These are phyloP conservation scores for Coryphaenoides rupestris DNA, from an alignment of 2,113 vertebrate species.

Conservation along the genomic window DNA sequence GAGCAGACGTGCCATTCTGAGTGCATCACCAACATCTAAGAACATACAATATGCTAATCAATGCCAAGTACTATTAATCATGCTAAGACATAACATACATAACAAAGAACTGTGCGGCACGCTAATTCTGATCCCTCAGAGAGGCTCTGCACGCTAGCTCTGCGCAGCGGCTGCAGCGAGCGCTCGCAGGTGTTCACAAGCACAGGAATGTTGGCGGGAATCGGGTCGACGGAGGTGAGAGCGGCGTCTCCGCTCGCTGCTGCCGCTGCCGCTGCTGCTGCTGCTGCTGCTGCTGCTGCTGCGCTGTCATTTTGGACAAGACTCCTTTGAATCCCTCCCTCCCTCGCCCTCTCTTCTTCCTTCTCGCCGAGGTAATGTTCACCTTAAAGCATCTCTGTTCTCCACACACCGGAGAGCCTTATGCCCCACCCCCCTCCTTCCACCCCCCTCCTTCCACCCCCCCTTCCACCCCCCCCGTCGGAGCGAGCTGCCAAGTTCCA, in stretches of 20 bases:
- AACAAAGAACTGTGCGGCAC: too few relatives aligned
- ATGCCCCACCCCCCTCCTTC: conserved; percentile 29
- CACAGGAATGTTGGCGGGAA: conserved; percentile 45
- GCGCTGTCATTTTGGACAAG: conserved; percentile 58
- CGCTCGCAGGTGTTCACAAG: conserved; percentile 58
- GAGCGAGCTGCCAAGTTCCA: conserved; percentile 85
- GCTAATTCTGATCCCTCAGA: too few relatives aligned
- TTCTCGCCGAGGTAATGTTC: conserved; percentile 74
- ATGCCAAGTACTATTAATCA: too few relatives aligned
- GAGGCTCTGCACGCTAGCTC: too few relatives aligned
- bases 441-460: too few relatives aligned
- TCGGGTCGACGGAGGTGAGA: conserved; percentile 44
- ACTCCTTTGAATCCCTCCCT: conserved; percentile 8
- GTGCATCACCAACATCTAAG: too few relatives aligned
- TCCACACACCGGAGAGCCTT: conserved; percentile 10
- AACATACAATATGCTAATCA: too few relatives aligned
- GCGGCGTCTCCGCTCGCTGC: conserved; percentile 44
- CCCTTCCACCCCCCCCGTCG: too few relatives aligned
- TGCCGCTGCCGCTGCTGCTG: conserved; percentile 51
- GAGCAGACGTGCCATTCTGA: too few relatives aligned
- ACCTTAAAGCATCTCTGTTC: conserved; percentile 83
- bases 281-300: conserved; percentile 51
- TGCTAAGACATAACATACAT: too few relatives aligned
- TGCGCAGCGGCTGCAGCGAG: too few relatives aligned
- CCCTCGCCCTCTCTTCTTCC: conserved; percentile 40